These are phyloP conservation scores for Dinocampus coccinellae DNA, from an alignment of 2,888 invertebrate genomes.

Conservation along the genomic window DNA sequence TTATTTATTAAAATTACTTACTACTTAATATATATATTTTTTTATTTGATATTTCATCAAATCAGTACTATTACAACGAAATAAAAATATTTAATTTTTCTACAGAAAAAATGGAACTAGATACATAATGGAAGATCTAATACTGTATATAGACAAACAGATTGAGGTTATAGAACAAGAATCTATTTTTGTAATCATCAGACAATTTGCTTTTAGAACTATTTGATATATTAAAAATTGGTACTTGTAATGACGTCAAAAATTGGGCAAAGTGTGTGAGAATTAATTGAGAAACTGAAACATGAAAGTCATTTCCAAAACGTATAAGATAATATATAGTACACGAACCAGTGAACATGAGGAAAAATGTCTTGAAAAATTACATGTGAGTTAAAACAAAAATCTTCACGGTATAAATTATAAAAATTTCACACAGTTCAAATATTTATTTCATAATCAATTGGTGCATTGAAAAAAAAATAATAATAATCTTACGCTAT, in stretches of 20 bases:
- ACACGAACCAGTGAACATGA: too few relatives aligned
- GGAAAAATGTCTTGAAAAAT: too few relatives aligned
- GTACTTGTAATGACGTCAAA: not conserved
- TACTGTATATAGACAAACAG: too few relatives aligned
- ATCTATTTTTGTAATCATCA: slow-evolving; percentile 17
- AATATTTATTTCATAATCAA: not conserved
- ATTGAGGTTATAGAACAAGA: not conserved
- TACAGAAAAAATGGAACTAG: too few relatives aligned
- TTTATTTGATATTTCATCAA: not conserved
- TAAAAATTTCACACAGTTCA: too few relatives aligned
- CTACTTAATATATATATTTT: not conserved
- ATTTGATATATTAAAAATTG: slow-evolving; percentile 29
- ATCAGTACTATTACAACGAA: not conserved
- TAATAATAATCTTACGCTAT: not conserved
- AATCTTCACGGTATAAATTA: too few relatives aligned
- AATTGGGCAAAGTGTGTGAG: not conserved
- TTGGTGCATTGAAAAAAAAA: too few relatives aligned
- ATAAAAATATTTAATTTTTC: too few relatives aligned
- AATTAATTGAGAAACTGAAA: not conserved
- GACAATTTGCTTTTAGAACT: slow-evolving; percentile 33
- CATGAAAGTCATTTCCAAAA: too few relatives aligned
- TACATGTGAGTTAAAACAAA: too few relatives aligned
- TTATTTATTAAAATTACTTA: not conserved
- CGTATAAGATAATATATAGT: too few relatives aligned
- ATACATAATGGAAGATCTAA: too few relatives aligned